Conservation (phyloP, 1,140 invertebrate species). For the Ceratitis capitata region DNA sequence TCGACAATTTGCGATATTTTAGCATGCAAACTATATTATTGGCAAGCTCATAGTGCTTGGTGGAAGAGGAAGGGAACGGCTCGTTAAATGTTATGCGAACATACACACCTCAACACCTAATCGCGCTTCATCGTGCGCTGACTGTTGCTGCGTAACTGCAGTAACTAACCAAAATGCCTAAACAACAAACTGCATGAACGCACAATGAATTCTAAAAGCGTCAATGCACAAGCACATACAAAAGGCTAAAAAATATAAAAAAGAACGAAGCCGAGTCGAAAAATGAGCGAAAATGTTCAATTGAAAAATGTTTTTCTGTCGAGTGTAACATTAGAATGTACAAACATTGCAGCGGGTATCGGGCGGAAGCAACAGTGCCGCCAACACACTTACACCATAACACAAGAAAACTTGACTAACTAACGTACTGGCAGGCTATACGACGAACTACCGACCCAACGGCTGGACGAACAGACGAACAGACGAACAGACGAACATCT, state of each 20-base stretch:
- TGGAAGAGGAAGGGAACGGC: neutral
- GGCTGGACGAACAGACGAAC: neutral
- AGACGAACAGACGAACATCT: neutral
- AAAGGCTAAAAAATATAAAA: neutral
- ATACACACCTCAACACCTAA: constrained; percentile 12
- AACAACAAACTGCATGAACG: constrained; percentile 40
- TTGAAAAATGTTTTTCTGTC: constrained; percentile 52
- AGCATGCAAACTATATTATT: constrained; percentile 1
- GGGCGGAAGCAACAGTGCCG: neutral
- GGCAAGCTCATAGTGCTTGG: neutral
- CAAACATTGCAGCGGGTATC: constrained; percentile 2
- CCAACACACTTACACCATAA: neutral
- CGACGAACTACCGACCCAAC: neutral
- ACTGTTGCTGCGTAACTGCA: neutral
- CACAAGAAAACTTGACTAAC: neutral
- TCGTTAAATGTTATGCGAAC: neutral
- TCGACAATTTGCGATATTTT: constrained; percentile 30
- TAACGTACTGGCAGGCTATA: neutral
- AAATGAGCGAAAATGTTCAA: constrained; percentile 45
- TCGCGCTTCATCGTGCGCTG: neutral
- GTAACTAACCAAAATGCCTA: constrained; percentile 40
- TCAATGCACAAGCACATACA: neutral
- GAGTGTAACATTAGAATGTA: constrained; percentile 33
- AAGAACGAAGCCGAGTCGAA: neutral
- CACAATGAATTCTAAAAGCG: constrained; percentile 35